Percentiles rank a stretch among this genome's conserved stretches.
Evolutionary conservation across 1,140 invertebrate species (phyloP).

Genomic region (Neodiprion virginianus): DNA sequence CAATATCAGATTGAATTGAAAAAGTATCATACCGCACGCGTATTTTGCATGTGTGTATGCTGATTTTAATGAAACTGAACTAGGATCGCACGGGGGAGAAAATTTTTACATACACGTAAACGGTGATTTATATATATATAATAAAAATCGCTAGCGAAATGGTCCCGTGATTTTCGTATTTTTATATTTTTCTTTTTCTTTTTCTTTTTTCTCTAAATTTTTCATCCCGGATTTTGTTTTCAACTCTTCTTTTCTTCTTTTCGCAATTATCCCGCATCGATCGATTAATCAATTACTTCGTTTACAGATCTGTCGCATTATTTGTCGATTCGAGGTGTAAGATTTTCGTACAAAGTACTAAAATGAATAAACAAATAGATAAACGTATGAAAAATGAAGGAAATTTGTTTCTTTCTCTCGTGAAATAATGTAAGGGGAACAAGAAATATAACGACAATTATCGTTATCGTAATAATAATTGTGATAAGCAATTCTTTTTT

Average conservation of each 20-base stretch:
- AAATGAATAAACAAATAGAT: too few species aligned
- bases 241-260: neutral
- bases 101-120: neutral
- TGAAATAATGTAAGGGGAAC: too few species aligned
- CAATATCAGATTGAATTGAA: too few species aligned
- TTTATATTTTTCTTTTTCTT: neutral
- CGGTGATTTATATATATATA: neutral
- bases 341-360: too few species aligned
- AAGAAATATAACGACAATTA: too few species aligned
- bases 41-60: too few species aligned
- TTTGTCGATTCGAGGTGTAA: too few species aligned
- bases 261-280: neutral
- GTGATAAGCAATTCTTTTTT: neutral
- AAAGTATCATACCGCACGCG: too few species aligned
- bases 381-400: too few species aligned
- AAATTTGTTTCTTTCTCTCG: too few species aligned
- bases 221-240: neutral
- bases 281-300: too few species aligned
- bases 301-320: too few species aligned
- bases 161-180: neutral
- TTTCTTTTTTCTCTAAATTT: neutral
- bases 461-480: neutral
- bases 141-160: neutral
- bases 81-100: neutral
- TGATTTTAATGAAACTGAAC: neutral